Evolutionary conservation across 2,797 vertebrate species (phyloP).

Genomic region (Gambelia wislizenii): DNA sequence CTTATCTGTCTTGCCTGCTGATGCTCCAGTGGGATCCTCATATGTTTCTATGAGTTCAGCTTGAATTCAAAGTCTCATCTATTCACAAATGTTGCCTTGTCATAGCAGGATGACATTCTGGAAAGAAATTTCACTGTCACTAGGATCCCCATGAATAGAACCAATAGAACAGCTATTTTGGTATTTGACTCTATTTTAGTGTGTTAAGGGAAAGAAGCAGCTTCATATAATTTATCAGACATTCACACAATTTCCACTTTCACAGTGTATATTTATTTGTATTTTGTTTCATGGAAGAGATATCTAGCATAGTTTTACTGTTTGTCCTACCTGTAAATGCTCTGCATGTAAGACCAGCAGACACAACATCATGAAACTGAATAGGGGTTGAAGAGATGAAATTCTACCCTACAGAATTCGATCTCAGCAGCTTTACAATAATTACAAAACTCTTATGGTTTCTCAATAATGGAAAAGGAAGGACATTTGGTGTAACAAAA

Average conservation of each 20-base stretch:
- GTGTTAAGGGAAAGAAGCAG: not conserved
- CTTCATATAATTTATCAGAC: not conserved
- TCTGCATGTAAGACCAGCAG: constrained; percentile 1
- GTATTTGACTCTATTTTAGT: not conserved
- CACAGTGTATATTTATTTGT: not conserved
- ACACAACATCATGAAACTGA: constrained; percentile 34
- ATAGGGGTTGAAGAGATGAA: constrained; percentile 29
- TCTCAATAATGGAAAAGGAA: constrained; percentile 36
- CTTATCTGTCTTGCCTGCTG: not conserved
- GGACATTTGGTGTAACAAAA: not conserved
- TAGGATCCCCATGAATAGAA: not conserved
- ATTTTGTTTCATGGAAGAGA: constrained; percentile 2
- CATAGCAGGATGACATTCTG: not conserved
- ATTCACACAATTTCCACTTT: constrained; percentile 2
- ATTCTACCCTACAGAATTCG: not conserved
- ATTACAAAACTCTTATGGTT: constrained; percentile 40
- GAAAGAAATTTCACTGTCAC: not conserved
- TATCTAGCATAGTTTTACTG: constrained; percentile 69
- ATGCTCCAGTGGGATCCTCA: not conserved
- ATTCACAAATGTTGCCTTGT: not conserved
- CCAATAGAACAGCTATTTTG: not conserved
- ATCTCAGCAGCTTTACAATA: constrained; percentile 18
- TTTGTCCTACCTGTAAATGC: constrained; percentile 39
- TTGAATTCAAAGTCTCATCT: not conserved
- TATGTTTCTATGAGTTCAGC: not conserved